Conservation (phyloP, 2,888 invertebrate species). For the Melolontha melolontha region DNA sequence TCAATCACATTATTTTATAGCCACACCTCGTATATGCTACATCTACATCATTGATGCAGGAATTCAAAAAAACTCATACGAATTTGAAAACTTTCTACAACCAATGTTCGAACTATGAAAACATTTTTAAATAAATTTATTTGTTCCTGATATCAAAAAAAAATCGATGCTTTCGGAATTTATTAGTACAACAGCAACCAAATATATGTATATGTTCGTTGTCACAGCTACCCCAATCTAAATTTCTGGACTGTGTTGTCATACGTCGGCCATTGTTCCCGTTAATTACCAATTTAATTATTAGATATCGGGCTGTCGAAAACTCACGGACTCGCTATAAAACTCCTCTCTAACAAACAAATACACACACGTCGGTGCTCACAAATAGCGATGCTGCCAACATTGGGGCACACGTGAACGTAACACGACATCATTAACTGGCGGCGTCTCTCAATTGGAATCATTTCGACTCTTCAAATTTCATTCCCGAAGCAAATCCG, state of each 20-base stretch:
- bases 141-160: neutral
- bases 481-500: neutral
- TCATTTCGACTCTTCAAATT: slow-evolving; percentile 31
- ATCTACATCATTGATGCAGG: too few species aligned
- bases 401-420: neutral
- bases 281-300: slow-evolving; percentile 38
- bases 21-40: too few species aligned
- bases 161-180: neutral
- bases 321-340: slow-evolving; percentile 16
- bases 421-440: slow-evolving; percentile 16
- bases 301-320: slow-evolving; percentile 34
- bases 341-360: slow-evolving; percentile 12
- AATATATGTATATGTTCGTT: slow-evolving; percentile 6
- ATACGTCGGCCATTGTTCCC: slow-evolving; percentile 22
- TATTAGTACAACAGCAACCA: slow-evolving; percentile 2
- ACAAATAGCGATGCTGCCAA: neutral
- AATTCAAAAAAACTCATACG: too few species aligned
- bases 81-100: too few species aligned
- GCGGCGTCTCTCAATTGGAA: slow-evolving; percentile 22
- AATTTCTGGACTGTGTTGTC: slow-evolving; percentile 6
- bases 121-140: too few species aligned
- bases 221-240: slow-evolving; percentile 15
- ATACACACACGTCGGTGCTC: neutral
- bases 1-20: too few species aligned
- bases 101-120: too few species aligned